Base-by-base conservation (phyloP, 1,140 invertebrate species). In the Aphidius gifuensis region DNA sequence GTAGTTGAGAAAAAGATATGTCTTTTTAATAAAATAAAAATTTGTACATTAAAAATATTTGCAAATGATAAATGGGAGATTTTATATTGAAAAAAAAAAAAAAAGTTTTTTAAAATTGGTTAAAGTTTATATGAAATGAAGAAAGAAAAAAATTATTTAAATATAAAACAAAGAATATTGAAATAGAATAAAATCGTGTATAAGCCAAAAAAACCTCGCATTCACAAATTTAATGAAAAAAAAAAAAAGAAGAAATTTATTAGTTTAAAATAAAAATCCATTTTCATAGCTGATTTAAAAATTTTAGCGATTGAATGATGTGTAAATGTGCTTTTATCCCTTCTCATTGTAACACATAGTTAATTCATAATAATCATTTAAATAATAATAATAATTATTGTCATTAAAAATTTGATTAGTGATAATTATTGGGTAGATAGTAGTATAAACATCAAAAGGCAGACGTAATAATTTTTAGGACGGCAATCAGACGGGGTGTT, bases 251-350 rank as follows among this genome's bases (percentile, higher is more conserved):
- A 58, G n/a, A 39, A 23, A 23, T 45, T 45, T 47, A 44, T 21
- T 49, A 39, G 4, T 11, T 58, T 58, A 48, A 16, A 16, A 9
- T 48, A 67, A 61, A 64, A 66, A 68, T 50, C 51, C 66, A 66
- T 74, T 72, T 69, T 68, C 69, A 61, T 69, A 63, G 64, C 73
- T 64, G 70, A 74, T 32, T 32, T 32, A 32, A 32, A 32, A 32
- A 32, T 32, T 32, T 67, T 69, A 72, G 67, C 73, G 70, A 70
- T 61, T 78, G 76, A 78, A 79, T 76, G 76, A 61, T 61, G 69
- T 70, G 65, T 72, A 75, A 71, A 78, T 78, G 75, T 68, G 70
- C 71, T 74, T 32, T 32, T 71, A 63, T 71, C 68, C 69, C 72
- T 71, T 70, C 68, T 54, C 62, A 46, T 64, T 68, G 60, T 50